phyloP scores from a whole-genome alignment of 2,797 vertebrate species.

The Premnoplex brunnescens region DNA sequence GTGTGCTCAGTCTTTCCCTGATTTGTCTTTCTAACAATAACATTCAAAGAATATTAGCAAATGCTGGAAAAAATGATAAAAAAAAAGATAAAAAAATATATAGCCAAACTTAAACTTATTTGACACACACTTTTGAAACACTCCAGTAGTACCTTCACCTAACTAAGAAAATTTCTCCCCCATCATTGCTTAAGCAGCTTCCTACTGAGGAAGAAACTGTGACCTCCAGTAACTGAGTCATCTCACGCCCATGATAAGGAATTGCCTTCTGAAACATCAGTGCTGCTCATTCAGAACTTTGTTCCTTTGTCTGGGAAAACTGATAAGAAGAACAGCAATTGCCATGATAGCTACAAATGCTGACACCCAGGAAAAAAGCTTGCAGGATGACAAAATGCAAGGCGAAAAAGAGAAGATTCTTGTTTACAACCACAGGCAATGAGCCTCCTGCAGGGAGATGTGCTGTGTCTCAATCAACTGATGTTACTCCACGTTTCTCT shows the following conservation, averaged over 20 bases:
- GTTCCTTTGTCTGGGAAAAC: slow-evolving; percentile 33
- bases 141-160: neutral
- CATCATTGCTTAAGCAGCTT: neutral
- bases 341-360: neutral
- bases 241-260: slow-evolving; percentile 44
- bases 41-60: neutral
- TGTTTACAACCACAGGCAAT: neutral
- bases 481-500: neutral
- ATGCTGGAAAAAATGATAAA: neutral
- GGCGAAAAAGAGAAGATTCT: neutral
- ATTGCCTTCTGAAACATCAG: slow-evolving; percentile 49
- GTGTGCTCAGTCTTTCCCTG: neutral
- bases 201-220: neutral
- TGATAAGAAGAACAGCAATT: slow-evolving; percentile 56
- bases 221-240: slow-evolving; percentile 55
- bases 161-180: neutral
- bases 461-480: neutral
- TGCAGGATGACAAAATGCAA: neutral
- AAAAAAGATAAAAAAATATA: neutral
- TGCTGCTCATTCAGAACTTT: slow-evolving; percentile 53
- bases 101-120: neutral
- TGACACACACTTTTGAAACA: neutral
- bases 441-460: rapidly evolving
- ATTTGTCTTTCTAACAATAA: neutral
- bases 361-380: neutral